Evolutionary conservation across 2,888 invertebrate species (phyloP), one percentile per base, ranked within the genome.

Genomic region (Scaptodrosophila latifasciaeformis): DNA sequence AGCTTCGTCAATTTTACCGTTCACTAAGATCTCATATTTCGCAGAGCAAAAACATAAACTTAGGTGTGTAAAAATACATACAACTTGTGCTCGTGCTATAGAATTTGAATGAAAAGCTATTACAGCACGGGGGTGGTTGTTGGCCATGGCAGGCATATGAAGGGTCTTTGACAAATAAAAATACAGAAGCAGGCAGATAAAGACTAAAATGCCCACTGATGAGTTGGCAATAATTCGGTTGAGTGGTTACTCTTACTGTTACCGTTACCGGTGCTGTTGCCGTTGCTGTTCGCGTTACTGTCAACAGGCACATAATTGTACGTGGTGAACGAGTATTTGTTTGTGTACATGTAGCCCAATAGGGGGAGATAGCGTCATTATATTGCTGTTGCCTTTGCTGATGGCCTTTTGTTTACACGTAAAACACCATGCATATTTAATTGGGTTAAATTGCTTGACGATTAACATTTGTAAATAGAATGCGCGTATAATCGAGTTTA

Each of bases 151-250:
- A n/a, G n/a, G n/a, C n/a, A n/a, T n/a, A n/a, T 24, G 3, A 24
- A 24, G 24, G 24, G 24, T 24, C 48, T 57, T 67, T 5, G 7
- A 24, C 24, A 7, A 50, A 47, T 50, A 47, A 31, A 40, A 51
- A 53, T 44, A 54, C 46, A 17, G 4, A 24, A 24, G 24, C 24
- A 62, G 52, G 54, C 65, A 71, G 69, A 76, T 67, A 76, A 63
- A 65, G 65, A 60, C 66, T 59, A 63, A 76, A 77, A 76, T 77
- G 54, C 77, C 77, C 74, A 72, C 77, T 72, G 72, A 72, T 72
- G 72, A 72, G 72, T 74, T 72, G 72, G 72, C 70, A 72, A 72
- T 72, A 72, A 72, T 72, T 72, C 74, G 72, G 66, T 64, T 74
- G 72, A 72, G 77, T 77, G 74, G 74, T 63, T 72, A n/a, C n/a